Percentiles rank a stretch among this genome's conserved stretches.
Conservation (phyloP, 2,888 invertebrate species). For the Amaurobius ferox region DNA sequence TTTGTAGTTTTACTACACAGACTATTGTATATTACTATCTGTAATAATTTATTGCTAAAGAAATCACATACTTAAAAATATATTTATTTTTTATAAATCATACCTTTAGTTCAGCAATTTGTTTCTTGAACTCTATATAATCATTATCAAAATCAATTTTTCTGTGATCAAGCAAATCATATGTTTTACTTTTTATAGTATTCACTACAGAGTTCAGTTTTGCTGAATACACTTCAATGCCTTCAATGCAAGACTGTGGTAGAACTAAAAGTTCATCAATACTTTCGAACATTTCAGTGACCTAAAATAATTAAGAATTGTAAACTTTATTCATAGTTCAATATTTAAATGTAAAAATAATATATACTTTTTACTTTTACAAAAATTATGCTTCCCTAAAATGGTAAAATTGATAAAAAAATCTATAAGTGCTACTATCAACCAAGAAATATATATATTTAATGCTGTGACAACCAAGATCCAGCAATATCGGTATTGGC, state of each 20-base stretch:
- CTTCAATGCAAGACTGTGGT: constrained; percentile 87
- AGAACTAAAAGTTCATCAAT: constrained; percentile 86
- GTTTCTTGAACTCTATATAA: constrained; percentile 84
- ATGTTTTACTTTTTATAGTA: constrained; percentile 84
- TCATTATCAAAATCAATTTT: constrained; percentile 86
- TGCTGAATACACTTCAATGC: constrained; percentile 85
- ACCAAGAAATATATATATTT: background rate
- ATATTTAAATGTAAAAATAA: no score
- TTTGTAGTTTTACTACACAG: no score
- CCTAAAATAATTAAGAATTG: constrained; percentile 80
- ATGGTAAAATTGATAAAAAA: background rate
- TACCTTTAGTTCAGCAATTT: constrained; percentile 84
- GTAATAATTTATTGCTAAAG: no score
- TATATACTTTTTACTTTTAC: background rate
- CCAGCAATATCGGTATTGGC: no score
- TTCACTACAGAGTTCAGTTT: constrained; percentile 84
- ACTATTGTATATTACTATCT: no score
- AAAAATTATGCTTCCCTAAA: no score
- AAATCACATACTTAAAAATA: no score
- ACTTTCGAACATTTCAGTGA: constrained; percentile 85
- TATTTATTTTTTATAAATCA: no score
- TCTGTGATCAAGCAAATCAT: constrained; percentile 89
- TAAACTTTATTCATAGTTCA: no score
- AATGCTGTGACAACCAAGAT: no score
- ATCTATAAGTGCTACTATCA: background rate